These are phyloP conservation scores for Crypturellus tataupa DNA, from an alignment of 2,797 vertebrate species.

Conservation along the genomic window DNA sequence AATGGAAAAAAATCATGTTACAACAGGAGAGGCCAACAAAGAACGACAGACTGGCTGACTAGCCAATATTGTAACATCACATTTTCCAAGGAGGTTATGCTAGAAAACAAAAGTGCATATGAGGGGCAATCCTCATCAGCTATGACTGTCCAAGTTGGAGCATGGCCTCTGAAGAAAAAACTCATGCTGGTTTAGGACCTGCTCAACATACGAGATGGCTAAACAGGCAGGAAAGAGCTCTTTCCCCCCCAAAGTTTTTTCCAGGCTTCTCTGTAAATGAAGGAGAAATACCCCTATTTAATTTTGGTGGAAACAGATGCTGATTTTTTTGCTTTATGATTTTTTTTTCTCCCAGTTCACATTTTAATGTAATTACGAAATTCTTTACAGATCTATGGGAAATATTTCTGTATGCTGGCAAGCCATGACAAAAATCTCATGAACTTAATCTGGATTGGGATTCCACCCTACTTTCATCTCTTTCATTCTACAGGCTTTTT, in stretches of 20 bases:
- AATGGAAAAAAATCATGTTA: background rate
- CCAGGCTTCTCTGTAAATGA: background rate
- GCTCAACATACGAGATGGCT: background rate
- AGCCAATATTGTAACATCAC: background rate
- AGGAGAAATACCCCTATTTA: background rate
- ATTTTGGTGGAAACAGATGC: background rate
- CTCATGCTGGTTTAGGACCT: accelerated
- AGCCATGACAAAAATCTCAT: background rate
- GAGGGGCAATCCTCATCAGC: background rate
- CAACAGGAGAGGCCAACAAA: background rate
- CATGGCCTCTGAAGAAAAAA: background rate
- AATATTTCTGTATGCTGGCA: background rate
- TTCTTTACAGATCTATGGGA: background rate
- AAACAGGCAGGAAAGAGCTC: background rate
- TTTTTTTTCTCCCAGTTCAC: background rate
- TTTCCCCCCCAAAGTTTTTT: background rate
- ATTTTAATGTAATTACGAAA: background rate
- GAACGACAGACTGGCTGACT: background rate
- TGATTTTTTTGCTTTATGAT: accelerated
- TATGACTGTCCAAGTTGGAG: accelerated
- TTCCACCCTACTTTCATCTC: background rate
- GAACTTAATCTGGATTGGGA: background rate
- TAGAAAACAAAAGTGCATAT: slow-evolving; percentile 31
- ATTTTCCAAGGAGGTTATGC: background rate
- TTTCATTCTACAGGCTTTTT: background rate